These are phyloP conservation scores for Myotis findleyi DNA, from an alignment of 2,797 vertebrate species.

Conservation along the genomic window DNA sequence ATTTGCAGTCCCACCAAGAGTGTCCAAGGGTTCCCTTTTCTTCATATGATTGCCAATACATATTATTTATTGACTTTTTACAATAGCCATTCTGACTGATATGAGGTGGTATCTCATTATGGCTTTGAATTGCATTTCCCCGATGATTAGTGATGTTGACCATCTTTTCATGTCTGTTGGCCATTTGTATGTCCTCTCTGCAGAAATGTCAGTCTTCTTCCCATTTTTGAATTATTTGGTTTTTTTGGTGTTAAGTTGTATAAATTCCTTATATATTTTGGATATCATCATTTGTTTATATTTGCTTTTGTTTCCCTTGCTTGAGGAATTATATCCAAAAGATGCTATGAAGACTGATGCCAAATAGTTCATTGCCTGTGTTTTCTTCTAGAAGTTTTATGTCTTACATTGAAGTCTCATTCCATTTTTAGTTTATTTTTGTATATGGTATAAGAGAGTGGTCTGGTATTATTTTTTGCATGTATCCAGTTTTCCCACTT, in stretches of 20 bases:
- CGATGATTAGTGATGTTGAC: too few relatives aligned
- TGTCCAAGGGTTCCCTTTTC: neutral
- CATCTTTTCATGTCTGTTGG: neutral
- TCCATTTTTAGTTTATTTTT: neutral
- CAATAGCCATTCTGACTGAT: neutral
- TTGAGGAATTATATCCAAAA: neutral
- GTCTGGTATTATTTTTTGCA: neutral
- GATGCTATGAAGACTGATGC: neutral
- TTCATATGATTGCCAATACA: neutral
- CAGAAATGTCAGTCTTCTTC: neutral
- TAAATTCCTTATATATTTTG: neutral
- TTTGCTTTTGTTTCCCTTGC: neutral
- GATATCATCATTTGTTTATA: neutral
- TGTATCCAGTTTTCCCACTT: neutral
- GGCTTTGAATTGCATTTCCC: too few relatives aligned
- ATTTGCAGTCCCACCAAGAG: neutral
- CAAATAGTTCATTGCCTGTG: neutral
- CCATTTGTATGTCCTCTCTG: neutral
- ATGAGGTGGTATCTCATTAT: too few relatives aligned
- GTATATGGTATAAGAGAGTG: neutral
- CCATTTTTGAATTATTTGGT: neutral
- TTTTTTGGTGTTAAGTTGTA: neutral
- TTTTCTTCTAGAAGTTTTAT: neutral
- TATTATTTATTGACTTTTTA: neutral
- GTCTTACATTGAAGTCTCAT: neutral